Percentiles rank a stretch among this genome's conserved stretches.
Evolutionary conservation across 2,113 vertebrate genomes (phyloP).

Genomic region (Typhlomys cinereus): DNA sequence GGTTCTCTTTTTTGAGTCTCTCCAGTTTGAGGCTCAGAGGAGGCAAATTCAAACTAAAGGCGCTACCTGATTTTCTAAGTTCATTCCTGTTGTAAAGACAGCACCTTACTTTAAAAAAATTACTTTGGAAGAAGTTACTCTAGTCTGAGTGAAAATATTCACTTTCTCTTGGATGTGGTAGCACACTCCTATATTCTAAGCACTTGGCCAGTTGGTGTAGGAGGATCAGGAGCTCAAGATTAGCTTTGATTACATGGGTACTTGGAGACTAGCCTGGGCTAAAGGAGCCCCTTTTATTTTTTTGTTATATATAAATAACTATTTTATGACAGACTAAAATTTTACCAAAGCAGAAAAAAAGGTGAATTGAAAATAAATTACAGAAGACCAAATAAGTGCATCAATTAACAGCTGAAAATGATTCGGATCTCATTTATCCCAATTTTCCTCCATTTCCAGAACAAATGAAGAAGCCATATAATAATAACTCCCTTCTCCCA

Average conservation of each 20-base stretch:
- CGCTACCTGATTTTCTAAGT: background rate
- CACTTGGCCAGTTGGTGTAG: background rate
- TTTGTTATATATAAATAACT: constrained; percentile 61
- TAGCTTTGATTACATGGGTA: background rate
- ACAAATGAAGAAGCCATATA: constrained; percentile 77
- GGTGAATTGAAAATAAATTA: constrained; percentile 68
- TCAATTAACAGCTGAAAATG: constrained; percentile 68
- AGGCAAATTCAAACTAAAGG: background rate
- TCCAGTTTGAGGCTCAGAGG: background rate
- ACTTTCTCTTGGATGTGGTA: background rate
- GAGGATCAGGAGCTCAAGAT: background rate
- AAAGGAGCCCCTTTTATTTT: background rate
- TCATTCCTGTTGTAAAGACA: background rate
- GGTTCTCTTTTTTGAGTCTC: background rate
- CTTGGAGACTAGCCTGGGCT: background rate
- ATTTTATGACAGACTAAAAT: constrained; percentile 55
- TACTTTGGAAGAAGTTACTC: background rate
- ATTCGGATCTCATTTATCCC: constrained; percentile 67
- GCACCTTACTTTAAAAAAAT: background rate
- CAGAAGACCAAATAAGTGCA: constrained; percentile 67
- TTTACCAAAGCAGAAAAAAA: constrained; percentile 69
- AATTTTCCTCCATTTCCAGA: constrained; percentile 73
- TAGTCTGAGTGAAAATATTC: background rate
- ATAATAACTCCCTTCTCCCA: constrained; percentile 73
- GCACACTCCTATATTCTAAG: background rate